Percentiles rank a stretch among this genome's conserved stretches.
These are phyloP conservation scores for Apteryx mantelli DNA, from an alignment of 2,113 vertebrate species.

Conservation along the genomic window DNA sequence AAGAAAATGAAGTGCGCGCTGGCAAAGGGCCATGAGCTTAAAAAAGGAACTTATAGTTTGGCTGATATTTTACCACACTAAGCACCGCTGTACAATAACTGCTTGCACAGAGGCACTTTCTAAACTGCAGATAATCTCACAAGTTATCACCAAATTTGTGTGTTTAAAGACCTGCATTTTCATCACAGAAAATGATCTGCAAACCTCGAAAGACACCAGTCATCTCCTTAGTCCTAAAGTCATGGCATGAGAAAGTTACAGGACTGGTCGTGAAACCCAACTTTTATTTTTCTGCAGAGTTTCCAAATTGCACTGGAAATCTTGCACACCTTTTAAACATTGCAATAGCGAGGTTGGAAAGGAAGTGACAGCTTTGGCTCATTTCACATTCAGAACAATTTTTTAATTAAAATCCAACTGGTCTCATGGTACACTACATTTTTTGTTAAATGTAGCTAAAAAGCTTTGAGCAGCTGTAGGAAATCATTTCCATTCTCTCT, in stretches of 20 bases:
- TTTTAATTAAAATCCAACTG: conserved; percentile 1
- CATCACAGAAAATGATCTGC: not conserved
- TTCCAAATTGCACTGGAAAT: not conserved
- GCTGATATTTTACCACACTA: not conserved
- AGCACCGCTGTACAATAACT: not conserved
- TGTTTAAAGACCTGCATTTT: not conserved
- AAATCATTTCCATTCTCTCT: not conserved
- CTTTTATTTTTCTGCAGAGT: not conserved
- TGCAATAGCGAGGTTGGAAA: not conserved
- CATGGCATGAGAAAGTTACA: not conserved
- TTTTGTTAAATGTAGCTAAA: not conserved
- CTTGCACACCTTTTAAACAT: not conserved
- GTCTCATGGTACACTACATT: not conserved
- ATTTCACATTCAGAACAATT: not conserved
- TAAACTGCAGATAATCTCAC: not conserved
- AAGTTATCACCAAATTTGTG: not conserved
- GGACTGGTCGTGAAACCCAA: rapidly evolving
- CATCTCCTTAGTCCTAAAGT: not conserved
- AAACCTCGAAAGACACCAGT: not conserved
- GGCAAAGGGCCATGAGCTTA: not conserved
- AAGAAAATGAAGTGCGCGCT: not conserved
- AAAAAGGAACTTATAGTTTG: not conserved
- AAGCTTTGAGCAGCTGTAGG: not conserved
- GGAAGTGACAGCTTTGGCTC: not conserved
- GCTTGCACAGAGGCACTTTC: not conserved